phyloP scores from a whole-genome alignment of 2,888 invertebrate species.

The Uropetala carovei region DNA sequence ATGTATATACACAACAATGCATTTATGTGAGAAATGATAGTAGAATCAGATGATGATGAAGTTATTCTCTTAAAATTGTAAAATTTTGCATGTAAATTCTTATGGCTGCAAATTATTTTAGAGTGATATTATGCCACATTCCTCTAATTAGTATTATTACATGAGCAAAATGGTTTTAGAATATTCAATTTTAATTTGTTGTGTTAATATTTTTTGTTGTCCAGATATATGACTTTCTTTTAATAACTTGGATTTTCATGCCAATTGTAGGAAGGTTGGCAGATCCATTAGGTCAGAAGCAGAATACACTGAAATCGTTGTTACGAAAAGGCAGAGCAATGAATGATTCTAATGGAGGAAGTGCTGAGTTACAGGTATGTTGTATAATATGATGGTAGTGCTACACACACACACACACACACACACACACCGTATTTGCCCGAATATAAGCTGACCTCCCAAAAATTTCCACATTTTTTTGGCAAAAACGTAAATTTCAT shows the following conservation, averaged over 20 bases:
- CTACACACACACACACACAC: too few relatives aligned
- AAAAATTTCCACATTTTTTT: too few relatives aligned
- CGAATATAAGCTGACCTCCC: too few relatives aligned
- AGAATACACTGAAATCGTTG: conserved; percentile 75
- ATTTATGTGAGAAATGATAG: too few relatives aligned
- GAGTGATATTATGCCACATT: background rate
- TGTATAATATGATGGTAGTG: background rate
- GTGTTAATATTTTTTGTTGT: background rate
- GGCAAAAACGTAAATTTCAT: too few relatives aligned
- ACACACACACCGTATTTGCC: too few relatives aligned
- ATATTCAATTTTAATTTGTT: background rate
- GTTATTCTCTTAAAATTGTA: background rate
- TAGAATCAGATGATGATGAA: background rate
- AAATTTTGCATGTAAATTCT: background rate
- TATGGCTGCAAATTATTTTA: background rate
- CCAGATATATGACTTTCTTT: too few relatives aligned
- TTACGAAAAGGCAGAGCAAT: conserved; percentile 76
- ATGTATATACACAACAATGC: too few relatives aligned
- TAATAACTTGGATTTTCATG: too few relatives aligned
- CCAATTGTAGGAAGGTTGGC: conserved; percentile 30
- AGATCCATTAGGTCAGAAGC: conserved; percentile 32
- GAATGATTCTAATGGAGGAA: conserved; percentile 38
- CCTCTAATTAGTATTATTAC: background rate
- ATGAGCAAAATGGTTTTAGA: too few relatives aligned
- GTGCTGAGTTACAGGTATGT: conserved; percentile 27